Evolutionary conservation across 2,888 invertebrate species (phyloP), one percentile per base, ranked within the genome.

Genomic region (Anoplius nigerrimus): DNA sequence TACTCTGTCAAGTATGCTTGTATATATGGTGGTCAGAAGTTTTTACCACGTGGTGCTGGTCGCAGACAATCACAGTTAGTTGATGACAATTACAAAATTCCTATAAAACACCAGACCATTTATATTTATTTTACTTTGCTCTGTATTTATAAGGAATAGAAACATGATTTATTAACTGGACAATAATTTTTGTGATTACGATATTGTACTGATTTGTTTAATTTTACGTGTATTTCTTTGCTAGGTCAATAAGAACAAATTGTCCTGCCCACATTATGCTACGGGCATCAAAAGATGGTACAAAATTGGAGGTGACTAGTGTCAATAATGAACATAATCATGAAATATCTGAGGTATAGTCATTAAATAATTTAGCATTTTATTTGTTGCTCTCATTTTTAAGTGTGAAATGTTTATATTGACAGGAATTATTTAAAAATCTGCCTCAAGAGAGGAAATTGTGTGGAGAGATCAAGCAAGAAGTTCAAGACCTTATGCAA

Each of bases 251-350:
- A 74, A 82, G 89, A 69, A 89, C 89, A 16, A 87, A 89, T 80
- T 90, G 90, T 79, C 89, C 89, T 24, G 88, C 89, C 8, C 89
- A 89, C 71, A 89, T 90, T 62, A 87, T 89, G 82, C 80, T 90
- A 18, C 82, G 89, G 51, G 90, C 90, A 24, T 88, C 89, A 5
- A 89, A 89, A 78, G 88, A 88, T 75, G 90, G 90, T 27, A 86
- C 85, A 43, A 87, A 89, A 70, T 72, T 90, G 42, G 89, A 89
- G 82, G 90, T 90, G 1, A 88, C 89, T n/a, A 88, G 89, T 66
- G 89, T 89, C 13, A 89, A 89, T 72, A 89, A 90, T 68, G 86
- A 89, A 42, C 90, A 90, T 74, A 89, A 89, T 79, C 90, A 89
- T 64, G 89, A 89, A 74, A 89, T 89, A 45, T 89, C 89, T 0